Conservation (phyloP, 2,113 vertebrate genomes). For the Hippocampus zosterae region DNA sequence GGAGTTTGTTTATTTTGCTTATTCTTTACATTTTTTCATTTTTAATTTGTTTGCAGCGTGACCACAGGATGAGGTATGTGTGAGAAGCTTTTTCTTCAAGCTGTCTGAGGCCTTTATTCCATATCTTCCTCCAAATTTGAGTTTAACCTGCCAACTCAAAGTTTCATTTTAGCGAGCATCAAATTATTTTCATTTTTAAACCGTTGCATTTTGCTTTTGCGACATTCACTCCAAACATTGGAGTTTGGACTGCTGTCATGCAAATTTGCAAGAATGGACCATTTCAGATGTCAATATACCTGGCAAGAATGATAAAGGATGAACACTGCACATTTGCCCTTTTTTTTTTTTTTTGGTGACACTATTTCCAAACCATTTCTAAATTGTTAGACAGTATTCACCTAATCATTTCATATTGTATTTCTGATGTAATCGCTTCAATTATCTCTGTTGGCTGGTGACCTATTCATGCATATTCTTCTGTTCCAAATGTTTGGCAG, state of each 20-base stretch:
- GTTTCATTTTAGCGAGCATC: neutral
- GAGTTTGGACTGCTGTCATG: neutral
- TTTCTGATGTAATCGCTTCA: neutral
- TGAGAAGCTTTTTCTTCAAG: neutral
- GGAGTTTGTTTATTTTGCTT: neutral
- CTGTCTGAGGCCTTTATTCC: neutral
- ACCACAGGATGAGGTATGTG: neutral
- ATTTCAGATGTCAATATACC: too few species aligned
- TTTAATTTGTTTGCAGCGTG: neutral
- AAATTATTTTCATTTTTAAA: neutral
- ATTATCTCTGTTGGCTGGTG: constrained; percentile 1
- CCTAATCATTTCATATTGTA: neutral
- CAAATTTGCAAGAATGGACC: neutral
- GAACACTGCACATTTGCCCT: neutral
- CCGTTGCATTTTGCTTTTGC: neutral
- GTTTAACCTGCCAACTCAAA: neutral
- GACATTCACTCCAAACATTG: neutral
- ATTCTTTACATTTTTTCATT: neutral
- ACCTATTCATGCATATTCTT: constrained; percentile 8
- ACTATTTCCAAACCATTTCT: neutral
- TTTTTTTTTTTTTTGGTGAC: neutral
- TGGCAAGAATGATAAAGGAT: too few species aligned
- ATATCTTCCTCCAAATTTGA: neutral
- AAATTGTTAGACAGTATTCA: neutral
- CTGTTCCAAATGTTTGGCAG: constrained; percentile 3